These are phyloP conservation scores for Triplophysa rosa DNA, from an alignment of 2,113 vertebrate genomes.

Conservation along the genomic window DNA sequence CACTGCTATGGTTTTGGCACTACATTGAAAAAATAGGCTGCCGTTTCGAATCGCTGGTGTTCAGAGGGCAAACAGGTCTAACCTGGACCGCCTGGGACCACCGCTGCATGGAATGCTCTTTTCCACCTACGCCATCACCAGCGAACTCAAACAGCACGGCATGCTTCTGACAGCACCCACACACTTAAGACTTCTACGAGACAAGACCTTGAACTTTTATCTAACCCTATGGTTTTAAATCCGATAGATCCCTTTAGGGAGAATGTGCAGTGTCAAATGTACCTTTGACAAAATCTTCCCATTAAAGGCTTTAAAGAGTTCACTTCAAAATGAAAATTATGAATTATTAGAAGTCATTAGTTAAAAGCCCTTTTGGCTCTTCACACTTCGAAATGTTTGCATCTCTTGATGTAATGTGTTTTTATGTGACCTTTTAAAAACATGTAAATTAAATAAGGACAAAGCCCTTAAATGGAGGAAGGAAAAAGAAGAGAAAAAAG, in stretches of 20 bases:
- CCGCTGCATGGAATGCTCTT: not conserved
- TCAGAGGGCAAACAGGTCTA: not conserved
- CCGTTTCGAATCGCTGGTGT: not conserved
- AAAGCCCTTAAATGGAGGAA: constrained; percentile 31
- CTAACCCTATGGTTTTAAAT: constrained; percentile 1
- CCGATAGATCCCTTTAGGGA: not conserved
- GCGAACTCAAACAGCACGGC: not conserved
- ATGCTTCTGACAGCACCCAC: constrained; percentile 7
- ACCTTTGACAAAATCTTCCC: not conserved
- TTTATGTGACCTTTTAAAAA: constrained; percentile 9
- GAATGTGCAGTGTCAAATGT: not conserved
- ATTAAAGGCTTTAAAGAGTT: not conserved
- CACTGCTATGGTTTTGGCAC: too few relatives aligned
- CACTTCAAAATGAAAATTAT: too few relatives aligned
- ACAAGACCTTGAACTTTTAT: not conserved
- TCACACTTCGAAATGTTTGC: constrained; percentile 9
- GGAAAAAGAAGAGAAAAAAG: not conserved
- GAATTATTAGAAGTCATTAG: not conserved
- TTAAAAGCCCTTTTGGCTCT: constrained; percentile 8
- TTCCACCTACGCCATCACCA: not conserved
- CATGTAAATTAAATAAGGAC: constrained; percentile 39
- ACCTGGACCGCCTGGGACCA: not conserved
- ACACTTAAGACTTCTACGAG: not conserved
- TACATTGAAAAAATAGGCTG: not conserved
- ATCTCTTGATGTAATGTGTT: constrained; percentile 10